Evolutionary conservation across 2,888 invertebrate species (phyloP).

Genomic region (Lucinisca nassula): DNA sequence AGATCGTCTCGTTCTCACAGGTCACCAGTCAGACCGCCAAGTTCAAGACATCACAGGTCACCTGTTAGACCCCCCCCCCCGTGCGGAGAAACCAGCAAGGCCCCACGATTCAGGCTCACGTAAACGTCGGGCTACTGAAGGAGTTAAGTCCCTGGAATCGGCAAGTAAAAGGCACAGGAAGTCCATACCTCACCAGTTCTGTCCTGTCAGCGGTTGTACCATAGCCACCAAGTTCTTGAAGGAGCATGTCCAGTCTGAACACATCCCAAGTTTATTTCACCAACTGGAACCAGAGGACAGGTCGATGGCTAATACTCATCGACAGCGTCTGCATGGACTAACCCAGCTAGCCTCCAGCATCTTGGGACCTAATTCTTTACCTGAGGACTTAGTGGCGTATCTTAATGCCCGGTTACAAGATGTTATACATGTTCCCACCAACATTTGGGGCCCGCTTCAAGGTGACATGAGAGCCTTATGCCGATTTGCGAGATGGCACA

Average conservation of each 20-base stretch:
- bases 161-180: too few species aligned
- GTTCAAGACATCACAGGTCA: too few species aligned
- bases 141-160: too few species aligned
- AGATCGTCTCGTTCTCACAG: too few species aligned
- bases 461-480: background rate
- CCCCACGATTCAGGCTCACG: too few species aligned
- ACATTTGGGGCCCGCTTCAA: background rate
- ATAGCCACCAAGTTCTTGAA: background rate
- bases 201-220: background rate
- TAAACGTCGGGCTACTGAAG: too few species aligned
- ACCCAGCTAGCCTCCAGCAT: background rate
- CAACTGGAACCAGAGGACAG: background rate
- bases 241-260: background rate
- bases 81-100: too few species aligned
- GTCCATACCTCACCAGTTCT: background rate
- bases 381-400: background rate
- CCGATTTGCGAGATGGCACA: background rate
- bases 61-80: too few species aligned
- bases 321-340: background rate
- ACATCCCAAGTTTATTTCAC: background rate
- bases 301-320: background rate
- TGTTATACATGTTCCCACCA: background rate
- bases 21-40: too few species aligned
- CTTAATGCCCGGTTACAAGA: background rate
- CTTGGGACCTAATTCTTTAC: background rate